Conservation (phyloP, 92 coral and sea anemone species). For the Palythoa grandiflora region DNA sequence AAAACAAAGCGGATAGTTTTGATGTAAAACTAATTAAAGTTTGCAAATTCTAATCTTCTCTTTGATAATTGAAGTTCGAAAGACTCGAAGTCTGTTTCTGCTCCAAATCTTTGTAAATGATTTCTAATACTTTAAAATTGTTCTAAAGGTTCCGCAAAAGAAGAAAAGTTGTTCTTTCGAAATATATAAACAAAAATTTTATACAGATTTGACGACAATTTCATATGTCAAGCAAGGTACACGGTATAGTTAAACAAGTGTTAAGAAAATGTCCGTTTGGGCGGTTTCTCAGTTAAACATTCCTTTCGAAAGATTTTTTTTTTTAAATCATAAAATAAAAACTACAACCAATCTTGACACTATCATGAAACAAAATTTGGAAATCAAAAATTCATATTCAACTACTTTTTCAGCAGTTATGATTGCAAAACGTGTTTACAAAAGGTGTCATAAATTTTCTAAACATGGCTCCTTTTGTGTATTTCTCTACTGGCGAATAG, state of each 20-base stretch:
- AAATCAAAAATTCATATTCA: not conserved
- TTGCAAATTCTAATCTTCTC: constrained; percentile 1
- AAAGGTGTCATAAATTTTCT: constrained; percentile 9
- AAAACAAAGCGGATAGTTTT: constrained; percentile 22
- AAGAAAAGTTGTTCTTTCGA: not conserved
- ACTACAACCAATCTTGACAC: not conserved
- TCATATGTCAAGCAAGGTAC: not conserved
- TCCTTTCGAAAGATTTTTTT: not conserved
- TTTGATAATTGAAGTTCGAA: not conserved
- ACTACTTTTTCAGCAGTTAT: not conserved
- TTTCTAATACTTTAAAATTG: not conserved
- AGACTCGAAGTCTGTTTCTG: not conserved
- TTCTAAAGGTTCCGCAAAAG: not conserved
- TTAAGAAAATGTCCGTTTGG: not conserved
- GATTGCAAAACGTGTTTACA: constrained; percentile 11
- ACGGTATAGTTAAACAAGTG: not conserved
- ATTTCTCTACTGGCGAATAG: no score
- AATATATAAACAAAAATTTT: not conserved
- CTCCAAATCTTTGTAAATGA: not conserved
- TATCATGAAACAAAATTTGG: not conserved
- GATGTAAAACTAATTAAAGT: constrained; percentile 25
- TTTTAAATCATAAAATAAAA: not conserved
- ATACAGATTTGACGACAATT: not conserved
- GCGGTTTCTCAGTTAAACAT: no score
- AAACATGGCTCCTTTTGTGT: constrained; percentile 8